Evolutionary conservation across 2,113 vertebrate genomes (phyloP).

Genomic region (Ondatra zibethicus): DNA sequence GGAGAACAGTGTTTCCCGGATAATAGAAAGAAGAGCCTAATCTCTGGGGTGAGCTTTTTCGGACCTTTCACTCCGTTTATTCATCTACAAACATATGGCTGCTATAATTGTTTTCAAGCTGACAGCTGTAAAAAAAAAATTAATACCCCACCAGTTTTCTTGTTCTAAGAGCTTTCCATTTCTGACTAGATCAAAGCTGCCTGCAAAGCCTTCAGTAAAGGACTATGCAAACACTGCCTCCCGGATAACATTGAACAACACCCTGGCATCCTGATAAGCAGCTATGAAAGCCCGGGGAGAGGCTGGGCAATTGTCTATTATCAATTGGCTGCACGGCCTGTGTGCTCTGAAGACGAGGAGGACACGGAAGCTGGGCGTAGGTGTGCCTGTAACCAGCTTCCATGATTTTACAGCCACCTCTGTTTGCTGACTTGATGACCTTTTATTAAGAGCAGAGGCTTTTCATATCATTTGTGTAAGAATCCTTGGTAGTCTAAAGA

Average conservation of each 20-base stretch:
- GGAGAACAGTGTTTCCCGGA: neutral
- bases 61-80: neutral
- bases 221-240: neutral
- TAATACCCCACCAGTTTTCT: neutral
- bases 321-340: neutral
- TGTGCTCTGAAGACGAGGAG: neutral
- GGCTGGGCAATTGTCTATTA: neutral
- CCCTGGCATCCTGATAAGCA: neutral
- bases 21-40: neutral
- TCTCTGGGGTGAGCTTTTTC: neutral
- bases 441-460: neutral
- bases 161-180: neutral
- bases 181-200: slow-evolving; percentile 50
- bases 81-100: neutral
- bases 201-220: neutral
- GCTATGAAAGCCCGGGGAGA: neutral
- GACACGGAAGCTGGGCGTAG: neutral
- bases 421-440: neutral
- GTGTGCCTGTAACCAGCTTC: neutral
- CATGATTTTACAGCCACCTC: neutral
- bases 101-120: neutral
- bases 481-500: slow-evolving; percentile 36
- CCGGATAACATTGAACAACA: slow-evolving; percentile 2
- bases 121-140: neutral
- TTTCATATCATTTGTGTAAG: neutral